phyloP scores from a whole-genome alignment of 2,888 invertebrate genomes.

The Crematogaster levior region DNA sequence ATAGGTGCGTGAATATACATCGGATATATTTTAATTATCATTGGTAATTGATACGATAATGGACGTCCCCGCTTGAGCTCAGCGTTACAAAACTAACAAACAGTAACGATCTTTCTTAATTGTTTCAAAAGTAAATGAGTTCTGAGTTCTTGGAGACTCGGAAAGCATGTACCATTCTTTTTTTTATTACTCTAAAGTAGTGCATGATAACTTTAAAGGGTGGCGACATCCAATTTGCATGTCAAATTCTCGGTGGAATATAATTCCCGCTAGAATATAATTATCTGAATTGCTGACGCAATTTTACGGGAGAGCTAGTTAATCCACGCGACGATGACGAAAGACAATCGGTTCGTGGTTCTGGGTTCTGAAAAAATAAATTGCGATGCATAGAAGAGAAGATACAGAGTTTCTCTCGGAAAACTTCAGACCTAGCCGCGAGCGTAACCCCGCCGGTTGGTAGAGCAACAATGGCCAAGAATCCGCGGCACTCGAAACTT shows the following conservation, averaged over 20 bases:
- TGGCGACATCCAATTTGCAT: background rate
- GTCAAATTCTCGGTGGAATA: background rate
- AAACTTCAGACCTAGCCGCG: slow-evolving; percentile 15
- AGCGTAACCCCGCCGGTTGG: background rate
- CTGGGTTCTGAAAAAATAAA: background rate
- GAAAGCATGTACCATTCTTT: too few relatives aligned
- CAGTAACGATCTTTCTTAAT: too few relatives aligned
- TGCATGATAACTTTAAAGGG: background rate
- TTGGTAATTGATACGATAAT: too few relatives aligned
- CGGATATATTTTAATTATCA: too few relatives aligned
- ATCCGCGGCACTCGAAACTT: slow-evolving; percentile 40
- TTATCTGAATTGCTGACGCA: background rate
- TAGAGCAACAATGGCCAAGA: slow-evolving; percentile 31
- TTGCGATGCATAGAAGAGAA: slow-evolving; percentile 20
- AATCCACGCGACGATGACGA: background rate
- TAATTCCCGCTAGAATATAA: background rate
- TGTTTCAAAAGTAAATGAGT: too few relatives aligned
- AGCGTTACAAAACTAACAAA: too few relatives aligned
- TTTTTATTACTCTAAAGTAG: background rate
- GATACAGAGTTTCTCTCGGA: slow-evolving; percentile 6
- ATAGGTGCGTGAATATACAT: too few relatives aligned
- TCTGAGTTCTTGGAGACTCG: too few relatives aligned
- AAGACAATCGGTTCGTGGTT: background rate
- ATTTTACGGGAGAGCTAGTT: background rate
- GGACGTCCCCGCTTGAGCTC: too few relatives aligned